Evolutionary conservation across 1,140 invertebrate species (phyloP).

Genomic region (Stegodyphus mimosarum): DNA sequence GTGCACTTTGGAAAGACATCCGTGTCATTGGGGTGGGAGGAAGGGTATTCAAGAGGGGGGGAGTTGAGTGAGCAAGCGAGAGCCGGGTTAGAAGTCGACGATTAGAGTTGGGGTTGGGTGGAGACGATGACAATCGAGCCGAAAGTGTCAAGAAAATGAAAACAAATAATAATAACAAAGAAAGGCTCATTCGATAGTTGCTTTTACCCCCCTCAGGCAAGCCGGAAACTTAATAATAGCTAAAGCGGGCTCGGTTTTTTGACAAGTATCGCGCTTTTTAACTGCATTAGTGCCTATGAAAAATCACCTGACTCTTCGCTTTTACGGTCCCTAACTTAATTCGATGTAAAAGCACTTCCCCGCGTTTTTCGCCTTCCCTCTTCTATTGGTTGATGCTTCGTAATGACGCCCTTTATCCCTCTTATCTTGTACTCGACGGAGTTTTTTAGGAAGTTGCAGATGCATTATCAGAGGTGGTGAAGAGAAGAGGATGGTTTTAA

Average conservation of each 20-base stretch:
- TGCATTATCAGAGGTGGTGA: too few relatives aligned
- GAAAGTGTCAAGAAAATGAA: constrained; percentile 43
- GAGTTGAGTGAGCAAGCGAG: not conserved
- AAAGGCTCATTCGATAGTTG: constrained; percentile 30
- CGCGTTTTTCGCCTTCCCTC: not conserved
- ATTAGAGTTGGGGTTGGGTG: constrained; percentile 13
- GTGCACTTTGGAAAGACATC: not conserved
- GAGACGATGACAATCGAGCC: constrained; percentile 38
- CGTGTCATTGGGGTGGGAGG: not conserved
- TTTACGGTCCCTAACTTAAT: constrained; percentile 50
- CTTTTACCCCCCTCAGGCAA: not conserved
- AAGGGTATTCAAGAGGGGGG: not conserved
- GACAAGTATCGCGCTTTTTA: constrained; percentile 50
- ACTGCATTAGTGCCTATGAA: constrained; percentile 47
- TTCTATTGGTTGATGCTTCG: not conserved
- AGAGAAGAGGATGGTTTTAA: too few relatives aligned
- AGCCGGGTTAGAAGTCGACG: not conserved
- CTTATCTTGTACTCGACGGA: not conserved
- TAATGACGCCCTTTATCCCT: constrained; percentile 16
- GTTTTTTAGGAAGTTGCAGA: too few relatives aligned
- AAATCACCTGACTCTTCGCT: constrained; percentile 47
- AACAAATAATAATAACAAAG: constrained; percentile 56
- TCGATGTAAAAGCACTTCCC: constrained; percentile 47
- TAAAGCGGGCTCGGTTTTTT: constrained; percentile 39
- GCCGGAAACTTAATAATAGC: constrained; percentile 42